Percentiles rank a stretch among this genome's conserved stretches.
Evolutionary conservation across 64 coral and sea anemone species (phyloP).

Genomic region (Anthopleura sola): DNA sequence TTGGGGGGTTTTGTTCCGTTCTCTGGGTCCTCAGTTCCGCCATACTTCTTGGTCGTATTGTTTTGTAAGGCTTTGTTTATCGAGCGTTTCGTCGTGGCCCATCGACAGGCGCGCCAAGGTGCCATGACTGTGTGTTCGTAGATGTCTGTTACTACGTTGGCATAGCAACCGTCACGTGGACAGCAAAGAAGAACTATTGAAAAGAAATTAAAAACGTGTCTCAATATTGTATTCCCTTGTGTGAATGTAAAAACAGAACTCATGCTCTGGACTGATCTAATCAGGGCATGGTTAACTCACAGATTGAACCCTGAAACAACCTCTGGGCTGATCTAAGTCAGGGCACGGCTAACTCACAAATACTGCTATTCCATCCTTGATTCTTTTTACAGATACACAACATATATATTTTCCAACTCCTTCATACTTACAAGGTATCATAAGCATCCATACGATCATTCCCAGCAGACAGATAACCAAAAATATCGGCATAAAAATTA

Average conservation of each 20-base stretch:
- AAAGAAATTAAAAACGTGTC: neutral
- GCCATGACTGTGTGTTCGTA: constrained; percentile 58
- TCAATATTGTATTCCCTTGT: too few species aligned
- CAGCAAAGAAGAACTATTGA: constrained; percentile 68
- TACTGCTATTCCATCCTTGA: too few species aligned
- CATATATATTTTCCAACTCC: neutral
- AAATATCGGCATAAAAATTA: constrained; percentile 65
- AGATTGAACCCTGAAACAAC: too few species aligned
- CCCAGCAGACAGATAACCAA: constrained; percentile 68
- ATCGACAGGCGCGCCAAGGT: constrained; percentile 65
- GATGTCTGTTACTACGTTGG: constrained; percentile 44
- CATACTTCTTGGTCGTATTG: constrained; percentile 41
- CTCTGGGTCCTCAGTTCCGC: constrained; percentile 68
- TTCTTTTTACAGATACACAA: too few species aligned
- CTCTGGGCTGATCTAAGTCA: too few species aligned
- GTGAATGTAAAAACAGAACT: too few species aligned
- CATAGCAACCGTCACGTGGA: constrained; percentile 34
- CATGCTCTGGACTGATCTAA: too few species aligned
- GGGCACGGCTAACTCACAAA: too few species aligned
- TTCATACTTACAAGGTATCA: constrained; percentile 64
- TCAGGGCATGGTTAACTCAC: too few species aligned
- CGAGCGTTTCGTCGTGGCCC: constrained; percentile 47
- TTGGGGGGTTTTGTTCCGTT: constrained; percentile 31
- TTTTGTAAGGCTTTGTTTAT: neutral
- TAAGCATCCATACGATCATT: constrained; percentile 40